Evolutionary conservation across 2,888 invertebrate genomes (phyloP), one percentile per base, ranked within the genome.

Genomic region (Eucera pruinosa): DNA sequence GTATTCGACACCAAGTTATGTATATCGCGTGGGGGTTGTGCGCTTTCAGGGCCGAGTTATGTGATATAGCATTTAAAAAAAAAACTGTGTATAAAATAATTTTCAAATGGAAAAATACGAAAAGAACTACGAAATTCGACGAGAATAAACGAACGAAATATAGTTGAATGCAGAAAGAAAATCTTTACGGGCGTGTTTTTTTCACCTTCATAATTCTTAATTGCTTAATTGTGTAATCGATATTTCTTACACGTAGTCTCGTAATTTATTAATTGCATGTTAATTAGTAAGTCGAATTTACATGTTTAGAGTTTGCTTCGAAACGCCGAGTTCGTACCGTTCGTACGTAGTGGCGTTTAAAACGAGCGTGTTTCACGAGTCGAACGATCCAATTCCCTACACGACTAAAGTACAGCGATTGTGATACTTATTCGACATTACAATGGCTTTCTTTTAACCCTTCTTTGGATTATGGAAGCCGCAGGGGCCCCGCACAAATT

Each of bases 261-360:
- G 4, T 78, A 13, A 52, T 58, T 79, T 79, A 78, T 78, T 79
- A 54, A 66, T 66, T 43, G 41, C 64, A 71, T 66, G 61, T 39
- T 71, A 36, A 55, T 55, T 30, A 36, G 55, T 45, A 43, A 75
- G 50, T 69, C 23, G 60, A 78, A 78, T 78, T 39, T 78, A 78
- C 78, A 78, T 1, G 9, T 36, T 77, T 65, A 23, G 41, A 77
- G 61, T 52, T 54, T 48, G 43, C n/a, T 61, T 45, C 43, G n/a
- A 61, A 71, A 54, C 45, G 41, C 47, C 11, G 50, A 27, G 36
- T 58, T 61, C 33, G 30, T 50, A 39, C 58, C 52, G 25, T 13
- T 62, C 23, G 30, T 50, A 58, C 23, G 30, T 50, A 58, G 13
- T 54, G 62, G 23, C 33, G 45, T 54, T 43, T 9, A 43, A 69